Evolutionary conservation across 2,888 invertebrate species (phyloP), one percentile per base, ranked within the genome.

Genomic region (Andrena flavipes): DNA sequence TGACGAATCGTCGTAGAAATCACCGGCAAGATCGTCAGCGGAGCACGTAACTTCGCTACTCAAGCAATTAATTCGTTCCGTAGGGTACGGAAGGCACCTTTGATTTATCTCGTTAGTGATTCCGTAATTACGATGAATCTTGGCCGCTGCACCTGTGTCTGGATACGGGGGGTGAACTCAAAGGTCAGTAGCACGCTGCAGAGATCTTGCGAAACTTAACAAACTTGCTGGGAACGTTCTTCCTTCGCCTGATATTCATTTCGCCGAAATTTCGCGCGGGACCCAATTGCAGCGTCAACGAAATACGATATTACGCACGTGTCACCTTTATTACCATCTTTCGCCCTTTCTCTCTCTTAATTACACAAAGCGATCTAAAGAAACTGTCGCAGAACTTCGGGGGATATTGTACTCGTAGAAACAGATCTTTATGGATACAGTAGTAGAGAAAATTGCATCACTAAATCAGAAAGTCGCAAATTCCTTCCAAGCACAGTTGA

Each of bases 101-200:
- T 67, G 84, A 86, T 81, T 84, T 72, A 76, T 79, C 82, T 86
- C 86, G 80, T 86, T 87, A 87, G 87, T 64, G 73, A 78, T 54
- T 80, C 72, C 42, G 76, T 86, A 84, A 87, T 89, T 84, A 77
- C 84, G 76, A 74, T 48, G 82, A 49, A 68, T 76, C 60, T 62
- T 49, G 48, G 54, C 26, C 67, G 70, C 51, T 60, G 78, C 76
- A 74, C 59, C 48, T 76, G 68, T 67, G 76, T 48, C 73, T 49
- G n/a, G 35, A 59, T 67, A 26, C 30, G 68, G 59, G 59, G 59
- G 59, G 16, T 54, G 68, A 60, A 75, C 76, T 77, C 59, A 62
- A 84, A 72, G 75, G 42, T 82, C 77, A 64, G 70, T 80, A 81
- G 59, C 60, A 64, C 51, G 65, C 49, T 29, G 10, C 68, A 16